Evolutionary conservation across 1,140 invertebrate genomes (phyloP), one percentile per base, ranked within the genome.

Genomic region (Drosophila burlai): DNA sequence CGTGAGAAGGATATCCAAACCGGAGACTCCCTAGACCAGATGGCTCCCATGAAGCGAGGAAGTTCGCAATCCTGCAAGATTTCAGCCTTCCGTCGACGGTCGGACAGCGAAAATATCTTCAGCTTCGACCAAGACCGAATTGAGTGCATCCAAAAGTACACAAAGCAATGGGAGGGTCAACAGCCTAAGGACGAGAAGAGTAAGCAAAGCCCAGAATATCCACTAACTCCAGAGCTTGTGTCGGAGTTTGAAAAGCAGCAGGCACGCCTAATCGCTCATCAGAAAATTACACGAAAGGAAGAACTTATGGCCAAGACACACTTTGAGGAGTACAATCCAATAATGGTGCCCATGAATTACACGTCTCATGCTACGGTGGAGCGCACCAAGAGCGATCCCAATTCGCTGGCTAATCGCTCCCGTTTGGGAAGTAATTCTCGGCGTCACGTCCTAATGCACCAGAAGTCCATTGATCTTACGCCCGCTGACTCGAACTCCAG

Each of bases 331-430:
- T 95, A 95, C 65, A 95, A 95, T 91, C 94, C 95, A 0, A 83
- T 93, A 57, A 68, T 92, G 63, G 91, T 84, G 6, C 90, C 92
- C 0, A 43, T 92, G 0, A 91, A 73, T 42, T 95, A 95, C 76
- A 93, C 49, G 1, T 68, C 93, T 15, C 96, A 97, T 83, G 95
- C 95, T 18, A 96, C 96, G 1, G 96, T 97, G 0, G 97, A 97
- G 92, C 94, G 97, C 62, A 97, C 97, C 9, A 97, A 97, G 90
- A 97, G 96, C 79, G 97, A 97, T 94, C 97, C 97, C 2, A 97
- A 97, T 86, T 96, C 95, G 40, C 93, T 95, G 58, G 95, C 96
- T 0, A 95, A 95, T 77, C 94, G 96, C 54, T 95, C 95, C 59
- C 94, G 96, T 47, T 93, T 96, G 67, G 96, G 95, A 62, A 96